Base-by-base conservation (phyloP, 53 echinoderm and acorn worm genomes). In the Holothuria leucospilota region DNA sequence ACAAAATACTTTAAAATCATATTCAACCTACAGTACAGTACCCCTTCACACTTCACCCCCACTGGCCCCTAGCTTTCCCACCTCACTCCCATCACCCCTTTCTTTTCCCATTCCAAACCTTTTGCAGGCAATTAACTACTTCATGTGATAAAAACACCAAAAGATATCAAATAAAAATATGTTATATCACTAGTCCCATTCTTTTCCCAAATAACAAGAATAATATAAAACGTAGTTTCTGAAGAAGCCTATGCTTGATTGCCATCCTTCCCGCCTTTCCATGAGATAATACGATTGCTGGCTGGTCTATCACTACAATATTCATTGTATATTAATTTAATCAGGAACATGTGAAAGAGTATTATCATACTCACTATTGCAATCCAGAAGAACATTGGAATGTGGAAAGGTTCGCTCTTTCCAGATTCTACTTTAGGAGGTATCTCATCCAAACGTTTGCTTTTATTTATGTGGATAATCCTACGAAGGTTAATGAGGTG, bases 381-480 rank as follows among this genome's bases (percentile, higher is more conserved):
- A 63, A 96, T 85, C 96, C 96, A 96, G 63, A 94, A 91, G 24
- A 93, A 72, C 11, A 96, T 85, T 1, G 96, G 96, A 29, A 96
- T 85, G 46, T 92, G 89, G 82, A 96, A 93, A 34, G 93, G 86
- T 8, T 92, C 89, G 25, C 87, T 72, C 52, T 88, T 80, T n/a
- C 86, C 61, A 24, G 28, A 60, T 16, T 91, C 51, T 15, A 20
- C 25, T 12, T 88, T 72, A 59, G 66, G 60, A 0, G 96, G 92
- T 64, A 95, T 71, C 20, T 93, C 96, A 62, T 96, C 96, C 74
- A 96, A 65, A 66, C 93, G 87, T 20, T 91, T 89, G 52, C 93
- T 87, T 40, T 96, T 90, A 81, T 90, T 94, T 62, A 89, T 92
- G 91, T 96, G 96, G 59, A 96, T 96, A 29, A 96, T 94, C 58